Evolutionary conservation across 2,888 invertebrate species (phyloP), one percentile per base, ranked within the genome.

Genomic region (Eristalinus aeneus): DNA sequence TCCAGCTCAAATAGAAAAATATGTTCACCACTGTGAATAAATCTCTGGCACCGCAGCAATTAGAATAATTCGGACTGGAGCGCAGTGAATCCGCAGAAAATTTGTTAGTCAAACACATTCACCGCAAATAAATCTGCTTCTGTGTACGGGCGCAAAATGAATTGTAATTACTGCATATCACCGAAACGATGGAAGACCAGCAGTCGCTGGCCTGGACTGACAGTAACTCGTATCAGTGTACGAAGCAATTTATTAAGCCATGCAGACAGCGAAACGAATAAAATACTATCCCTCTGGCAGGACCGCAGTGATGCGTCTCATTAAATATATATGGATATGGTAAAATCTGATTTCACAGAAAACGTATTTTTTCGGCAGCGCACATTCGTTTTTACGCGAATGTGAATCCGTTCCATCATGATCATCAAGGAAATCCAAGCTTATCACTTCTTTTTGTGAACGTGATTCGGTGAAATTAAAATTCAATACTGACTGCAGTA

Each of bases 161-260:
- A 77, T 73, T 83, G 73, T 73, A 83, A 83, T 83, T 82, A 77
- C 82, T 77, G 73, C 73, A 27, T 27, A 27, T 27, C 63, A 76
- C 34, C 56, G 23, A 46, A 32, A 16, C 31, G 53, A 4, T 1
- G 3, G 22, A n/a, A n/a, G 10, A 23, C 22, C 12, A 39, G 63
- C 27, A 12, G n/a, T n/a, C n/a, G n/a, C n/a, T n/a, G 22, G 31
- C 32, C 23, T 58, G 22, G 53, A 46, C 67, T 46, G 58, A 39
- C 32, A 71, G 22, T 22, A n/a, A 16, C n/a, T n/a, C n/a, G 39
- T 22, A 16, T 12, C 39, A 3, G 39, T 22, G 23, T 10, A 56
- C 56, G 56, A 75, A 79, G 79, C 79, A 79, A 84, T 84, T 84
- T 75, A 79, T 75, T 71, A 75, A 71, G 79, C 71, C 67, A 69